A percentile compares a stretch with the other conserved stretches of the same genome.
phyloP scores from a whole-genome alignment of 2,888 invertebrate species.

The Cryptosula pallasiana region DNA sequence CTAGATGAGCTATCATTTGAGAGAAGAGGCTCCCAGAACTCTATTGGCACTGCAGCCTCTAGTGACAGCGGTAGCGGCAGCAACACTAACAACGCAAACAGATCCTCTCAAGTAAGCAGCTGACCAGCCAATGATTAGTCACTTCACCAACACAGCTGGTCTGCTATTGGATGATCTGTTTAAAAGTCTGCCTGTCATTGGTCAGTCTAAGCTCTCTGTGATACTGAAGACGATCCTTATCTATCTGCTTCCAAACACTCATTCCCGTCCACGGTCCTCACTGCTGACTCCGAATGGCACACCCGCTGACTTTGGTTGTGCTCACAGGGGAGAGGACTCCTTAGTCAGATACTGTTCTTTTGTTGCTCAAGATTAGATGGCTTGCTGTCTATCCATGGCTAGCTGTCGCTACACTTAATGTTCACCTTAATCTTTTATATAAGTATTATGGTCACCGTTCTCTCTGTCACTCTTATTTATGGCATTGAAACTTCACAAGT shows the following conservation, averaged over 20 bases:
- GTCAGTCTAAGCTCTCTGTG: background rate
- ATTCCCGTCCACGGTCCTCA: constrained; percentile 9
- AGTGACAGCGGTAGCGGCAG: constrained; percentile 83
- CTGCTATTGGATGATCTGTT: constrained; percentile 1
- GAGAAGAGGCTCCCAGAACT: constrained; percentile 60
- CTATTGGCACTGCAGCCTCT: constrained; percentile 66
- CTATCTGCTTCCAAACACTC: constrained; percentile 19
- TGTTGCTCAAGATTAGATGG: constrained; percentile 2
- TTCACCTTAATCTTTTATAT: no score
- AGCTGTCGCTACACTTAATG: background rate
- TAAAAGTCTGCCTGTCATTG: background rate
- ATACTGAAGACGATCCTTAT: background rate
- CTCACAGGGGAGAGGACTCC: no score
- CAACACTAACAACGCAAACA: constrained; percentile 20
- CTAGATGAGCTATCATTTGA: constrained; percentile 40
- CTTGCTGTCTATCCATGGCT: no score
- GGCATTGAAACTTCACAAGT: no score
- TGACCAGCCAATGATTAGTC: background rate
- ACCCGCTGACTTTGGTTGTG: background rate
- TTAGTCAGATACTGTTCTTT: no score
- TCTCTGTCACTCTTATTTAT: no score
- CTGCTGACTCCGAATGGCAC: background rate
- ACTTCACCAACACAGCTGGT: background rate
- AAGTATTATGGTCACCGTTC: no score
- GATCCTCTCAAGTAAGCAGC: constrained; percentile 23